phyloP scores from a whole-genome alignment of 2,797 vertebrate genomes.

The Poeciliopsis gracilis region DNA sequence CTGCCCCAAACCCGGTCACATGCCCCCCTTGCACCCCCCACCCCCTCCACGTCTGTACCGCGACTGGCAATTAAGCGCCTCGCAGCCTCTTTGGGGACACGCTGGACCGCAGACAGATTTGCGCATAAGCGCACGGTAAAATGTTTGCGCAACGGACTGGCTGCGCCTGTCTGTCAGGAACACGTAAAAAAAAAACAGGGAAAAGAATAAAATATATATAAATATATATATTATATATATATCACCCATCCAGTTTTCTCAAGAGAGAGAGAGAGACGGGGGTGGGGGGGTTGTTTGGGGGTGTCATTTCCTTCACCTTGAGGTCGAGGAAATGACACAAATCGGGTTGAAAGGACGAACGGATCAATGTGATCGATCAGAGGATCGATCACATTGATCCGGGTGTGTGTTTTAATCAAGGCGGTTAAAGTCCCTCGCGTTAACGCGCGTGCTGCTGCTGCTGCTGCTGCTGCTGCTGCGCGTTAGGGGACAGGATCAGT shows the following conservation, averaged over 20 bases:
- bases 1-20: not conserved
- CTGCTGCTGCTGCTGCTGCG: slow-evolving; percentile 11
- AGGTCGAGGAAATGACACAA: slow-evolving; percentile 1
- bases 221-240: no score
- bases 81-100: slow-evolving; percentile 69
- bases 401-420: slow-evolving; percentile 22
- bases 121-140: slow-evolving; percentile 53
- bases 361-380: slow-evolving; percentile 42
- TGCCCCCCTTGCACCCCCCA: not conserved
- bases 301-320: slow-evolving; percentile 33
- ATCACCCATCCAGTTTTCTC: slow-evolving; percentile 42
- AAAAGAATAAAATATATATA: no score
- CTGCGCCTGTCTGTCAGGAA: slow-evolving; percentile 46
- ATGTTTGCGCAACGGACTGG: slow-evolving; percentile 54
- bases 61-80: slow-evolving; percentile 61
- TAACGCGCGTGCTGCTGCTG: slow-evolving; percentile 11
- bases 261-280: not conserved
- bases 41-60: not conserved
- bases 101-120: slow-evolving; percentile 53
- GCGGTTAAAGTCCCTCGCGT: slow-evolving; percentile 43
- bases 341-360: slow-evolving; percentile 28
- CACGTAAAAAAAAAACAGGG: slow-evolving; percentile 31
- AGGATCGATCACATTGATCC: slow-evolving; percentile 32
- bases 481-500: slow-evolving; percentile 50
- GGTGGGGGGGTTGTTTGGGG: not conserved